These are phyloP conservation scores for Anarhynchus alexandrinus DNA, from an alignment of 2,113 vertebrate genomes.

Conservation along the genomic window DNA sequence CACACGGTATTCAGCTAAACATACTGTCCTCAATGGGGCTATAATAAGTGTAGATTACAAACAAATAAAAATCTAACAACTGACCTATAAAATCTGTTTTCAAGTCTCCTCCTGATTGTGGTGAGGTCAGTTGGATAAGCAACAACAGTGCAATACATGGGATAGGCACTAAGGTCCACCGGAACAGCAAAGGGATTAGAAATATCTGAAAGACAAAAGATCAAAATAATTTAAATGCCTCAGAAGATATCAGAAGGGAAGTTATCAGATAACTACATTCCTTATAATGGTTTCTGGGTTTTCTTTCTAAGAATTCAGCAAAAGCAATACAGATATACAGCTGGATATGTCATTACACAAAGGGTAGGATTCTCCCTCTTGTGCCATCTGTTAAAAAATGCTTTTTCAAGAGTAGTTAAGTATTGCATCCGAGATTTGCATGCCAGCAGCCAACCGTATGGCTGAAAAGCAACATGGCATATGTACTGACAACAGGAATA, in stretches of 20 bases:
- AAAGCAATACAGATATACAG: neutral
- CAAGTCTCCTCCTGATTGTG: conserved; percentile 89
- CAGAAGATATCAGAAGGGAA: neutral
- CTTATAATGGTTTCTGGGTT: neutral
- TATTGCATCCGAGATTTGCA: neutral
- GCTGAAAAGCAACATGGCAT: neutral
- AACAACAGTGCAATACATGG: conserved; percentile 96
- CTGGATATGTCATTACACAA: neutral
- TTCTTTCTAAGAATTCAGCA: neutral
- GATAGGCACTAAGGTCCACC: conserved; percentile 93
- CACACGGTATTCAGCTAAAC: neutral
- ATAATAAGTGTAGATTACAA: neutral
- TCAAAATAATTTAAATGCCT: neutral
- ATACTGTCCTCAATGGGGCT: too few species aligned
- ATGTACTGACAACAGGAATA: neutral
- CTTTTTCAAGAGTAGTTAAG: neutral
- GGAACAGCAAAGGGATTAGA: conserved; percentile 91
- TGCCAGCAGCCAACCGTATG: neutral
- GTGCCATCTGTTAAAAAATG: neutral
- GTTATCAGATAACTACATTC: neutral
- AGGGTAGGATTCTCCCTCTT: neutral
- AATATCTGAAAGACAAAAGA: conserved; percentile 80
- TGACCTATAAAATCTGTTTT: conserved; percentile 94
- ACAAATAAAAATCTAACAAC: neutral
- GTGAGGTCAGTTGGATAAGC: conserved; percentile 95